Percentiles rank a stretch among this genome's conserved stretches.
phyloP scores from a whole-genome alignment of 2,888 invertebrate genomes.

The Acrobasis suavella region DNA sequence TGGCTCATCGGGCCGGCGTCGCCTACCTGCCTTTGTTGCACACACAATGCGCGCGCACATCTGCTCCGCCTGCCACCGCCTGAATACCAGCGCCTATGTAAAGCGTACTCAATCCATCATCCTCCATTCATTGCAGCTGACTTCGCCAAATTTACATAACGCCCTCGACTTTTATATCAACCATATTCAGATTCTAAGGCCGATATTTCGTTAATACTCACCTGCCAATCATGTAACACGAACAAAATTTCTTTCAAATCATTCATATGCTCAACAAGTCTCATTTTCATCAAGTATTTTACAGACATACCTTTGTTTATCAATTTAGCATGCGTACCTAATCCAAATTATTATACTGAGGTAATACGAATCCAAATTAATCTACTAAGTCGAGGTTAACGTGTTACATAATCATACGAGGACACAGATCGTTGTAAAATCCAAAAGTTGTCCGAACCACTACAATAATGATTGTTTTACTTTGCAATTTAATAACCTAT shows the following conservation, averaged over 20 bases:
- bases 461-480: slow-evolving; percentile 41
- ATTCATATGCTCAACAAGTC: not conserved
- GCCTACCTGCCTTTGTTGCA: slow-evolving; percentile 78
- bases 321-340: slow-evolving; percentile 37
- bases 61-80: slow-evolving; percentile 67
- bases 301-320: slow-evolving; percentile 31
- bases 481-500: slow-evolving; percentile 32
- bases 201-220: slow-evolving; percentile 6
- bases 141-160: slow-evolving; percentile 40
- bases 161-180: slow-evolving; percentile 22
- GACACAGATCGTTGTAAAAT: slow-evolving; percentile 57
- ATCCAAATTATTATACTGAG: slow-evolving; percentile 36
- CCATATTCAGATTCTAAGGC: slow-evolving; percentile 12
- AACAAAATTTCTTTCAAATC: slow-evolving; percentile 26
- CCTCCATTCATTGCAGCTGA: slow-evolving; percentile 41
- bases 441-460: slow-evolving; percentile 49
- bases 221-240: not conserved
- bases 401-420: slow-evolving; percentile 63
- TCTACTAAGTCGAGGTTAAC: slow-evolving; percentile 57
- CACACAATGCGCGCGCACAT: slow-evolving; percentile 73
- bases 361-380: slow-evolving; percentile 47
- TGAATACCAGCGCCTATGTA: slow-evolving; percentile 46
- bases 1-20: slow-evolving; percentile 57
- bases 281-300: not conserved
- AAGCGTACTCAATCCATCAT: slow-evolving; percentile 49